phyloP scores from a whole-genome alignment of 2,888 invertebrate species.

The Cylloceria caligata region DNA sequence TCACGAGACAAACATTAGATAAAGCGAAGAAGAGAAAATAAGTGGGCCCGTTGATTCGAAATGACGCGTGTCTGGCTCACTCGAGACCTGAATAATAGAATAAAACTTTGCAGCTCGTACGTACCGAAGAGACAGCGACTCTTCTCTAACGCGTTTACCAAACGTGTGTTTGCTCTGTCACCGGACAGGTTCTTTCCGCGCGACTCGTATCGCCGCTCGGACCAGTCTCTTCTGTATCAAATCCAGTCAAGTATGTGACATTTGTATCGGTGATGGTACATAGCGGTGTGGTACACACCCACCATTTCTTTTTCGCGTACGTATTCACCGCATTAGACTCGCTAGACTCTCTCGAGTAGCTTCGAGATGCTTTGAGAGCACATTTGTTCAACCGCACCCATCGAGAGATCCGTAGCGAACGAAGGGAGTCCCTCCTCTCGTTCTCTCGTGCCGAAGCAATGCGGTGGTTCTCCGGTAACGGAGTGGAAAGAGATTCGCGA shows the following conservation, averaged over 20 bases:
- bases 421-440: conserved; percentile 26
- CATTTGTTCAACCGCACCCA: conserved; percentile 47
- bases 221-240: background rate
- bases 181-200: conserved; percentile 47
- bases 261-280: conserved; percentile 1
- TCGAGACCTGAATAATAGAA: conserved; percentile 45
- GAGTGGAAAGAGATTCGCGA: conserved; percentile 61
- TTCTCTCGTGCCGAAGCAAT: conserved; percentile 16
- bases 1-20: background rate
- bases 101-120: background rate
- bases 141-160: conserved; percentile 44
- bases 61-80: conserved; percentile 7
- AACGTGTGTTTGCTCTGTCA: conserved; percentile 34
- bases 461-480: conserved; percentile 56
- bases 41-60: conserved; percentile 15
- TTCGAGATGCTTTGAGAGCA: conserved; percentile 35
- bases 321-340: background rate
- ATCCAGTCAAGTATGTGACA: background rate
- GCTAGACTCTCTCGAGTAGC: conserved; percentile 25
- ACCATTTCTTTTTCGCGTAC: conserved; percentile 17
- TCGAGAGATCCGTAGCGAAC: conserved; percentile 34
- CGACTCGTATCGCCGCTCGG: too few species aligned
- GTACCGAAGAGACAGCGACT: conserved; percentile 32
- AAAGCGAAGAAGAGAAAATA: conserved; percentile 6
- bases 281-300: conserved; percentile 6